These are phyloP conservation scores for Bolborhynchus lineola DNA, from an alignment of 2,113 vertebrate genomes.

Conservation along the genomic window DNA sequence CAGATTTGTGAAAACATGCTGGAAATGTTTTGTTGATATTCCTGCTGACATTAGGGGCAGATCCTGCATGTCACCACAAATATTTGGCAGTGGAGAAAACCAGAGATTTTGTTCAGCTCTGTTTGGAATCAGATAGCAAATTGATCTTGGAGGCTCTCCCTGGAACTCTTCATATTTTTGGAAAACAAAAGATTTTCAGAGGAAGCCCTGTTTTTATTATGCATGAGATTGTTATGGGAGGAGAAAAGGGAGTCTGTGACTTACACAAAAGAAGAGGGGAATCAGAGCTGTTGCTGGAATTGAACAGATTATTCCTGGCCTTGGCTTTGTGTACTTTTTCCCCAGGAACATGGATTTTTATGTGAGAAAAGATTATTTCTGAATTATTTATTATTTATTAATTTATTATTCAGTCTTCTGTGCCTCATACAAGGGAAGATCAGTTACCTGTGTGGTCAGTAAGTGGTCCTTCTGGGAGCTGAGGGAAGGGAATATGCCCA, in stretches of 20 bases:
- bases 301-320: constrained; percentile 57
- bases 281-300: constrained; percentile 51
- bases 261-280: constrained; percentile 39
- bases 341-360: constrained; percentile 56
- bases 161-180: constrained; percentile 64
- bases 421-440: background rate
- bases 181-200: constrained; percentile 70
- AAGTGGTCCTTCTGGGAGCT: background rate
- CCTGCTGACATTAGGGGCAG: constrained; percentile 73
- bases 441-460: constrained; percentile 39
- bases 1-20: constrained; percentile 72
- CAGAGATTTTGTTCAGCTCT: constrained; percentile 64
- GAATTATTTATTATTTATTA: constrained; percentile 57
- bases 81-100: constrained; percentile 70
- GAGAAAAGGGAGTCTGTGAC: constrained; percentile 51
- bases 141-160: constrained; percentile 59
- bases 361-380: constrained; percentile 59
- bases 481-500: background rate
- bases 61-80: constrained; percentile 75
- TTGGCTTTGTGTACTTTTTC: constrained; percentile 53
- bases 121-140: constrained; percentile 70
- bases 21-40: constrained; percentile 73
- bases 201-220: constrained; percentile 66
- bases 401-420: background rate
- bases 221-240: constrained; percentile 65